Conservation (phyloP, 2,888 invertebrate species). For the Leucania comma region DNA sequence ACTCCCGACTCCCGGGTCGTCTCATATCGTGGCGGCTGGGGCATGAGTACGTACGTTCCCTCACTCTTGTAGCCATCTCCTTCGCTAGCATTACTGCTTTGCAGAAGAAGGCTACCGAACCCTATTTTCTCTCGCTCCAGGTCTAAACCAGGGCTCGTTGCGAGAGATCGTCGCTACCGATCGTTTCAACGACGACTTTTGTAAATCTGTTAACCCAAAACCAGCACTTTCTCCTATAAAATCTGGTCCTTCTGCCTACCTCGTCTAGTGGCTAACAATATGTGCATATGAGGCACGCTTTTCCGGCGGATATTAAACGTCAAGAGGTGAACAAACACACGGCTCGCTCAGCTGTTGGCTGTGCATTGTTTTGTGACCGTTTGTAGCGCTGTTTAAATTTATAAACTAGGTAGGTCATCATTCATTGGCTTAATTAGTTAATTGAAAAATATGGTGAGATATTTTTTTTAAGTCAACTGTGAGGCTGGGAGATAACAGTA, state of each 20-base stretch:
- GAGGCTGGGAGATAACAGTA: too few relatives aligned
- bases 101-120: too few relatives aligned
- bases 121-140: too few relatives aligned
- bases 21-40: too few relatives aligned
- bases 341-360: slow-evolving; percentile 49
- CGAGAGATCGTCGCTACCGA: too few relatives aligned
- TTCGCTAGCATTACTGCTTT: too few relatives aligned
- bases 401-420: not conserved
- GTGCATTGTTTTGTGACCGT: slow-evolving; percentile 38
- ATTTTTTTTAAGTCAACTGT: not conserved
- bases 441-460: not conserved
- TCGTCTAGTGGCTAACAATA: slow-evolving; percentile 43
- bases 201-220: too few relatives aligned
- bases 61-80: too few relatives aligned
- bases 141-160: too few relatives aligned
- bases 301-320: slow-evolving; percentile 67
- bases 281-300: slow-evolving; percentile 47
- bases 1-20: too few relatives aligned
- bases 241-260: slow-evolving; percentile 33
- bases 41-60: too few relatives aligned
- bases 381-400: slow-evolving; percentile 28
- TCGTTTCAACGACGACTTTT: too few relatives aligned
- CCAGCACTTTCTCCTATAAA: not conserved
- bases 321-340: slow-evolving; percentile 62
- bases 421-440: slow-evolving; percentile 3